Percentiles rank a stretch among this genome's conserved stretches.
Evolutionary conservation across 2,113 vertebrate genomes (phyloP).

Genomic region (Saguinus midas): DNA sequence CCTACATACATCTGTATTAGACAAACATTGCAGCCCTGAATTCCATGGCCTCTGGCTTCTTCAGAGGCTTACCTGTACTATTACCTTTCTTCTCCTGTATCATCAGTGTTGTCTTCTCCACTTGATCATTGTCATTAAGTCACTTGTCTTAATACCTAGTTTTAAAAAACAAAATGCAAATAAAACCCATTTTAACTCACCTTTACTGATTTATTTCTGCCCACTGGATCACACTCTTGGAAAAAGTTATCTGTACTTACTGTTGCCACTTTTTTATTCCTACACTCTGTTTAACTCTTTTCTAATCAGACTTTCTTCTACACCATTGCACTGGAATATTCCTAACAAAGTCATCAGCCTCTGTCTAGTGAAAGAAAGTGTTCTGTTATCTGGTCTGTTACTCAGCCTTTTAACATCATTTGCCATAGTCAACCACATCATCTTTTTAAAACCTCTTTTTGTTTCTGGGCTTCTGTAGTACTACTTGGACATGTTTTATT

Average conservation of each 20-base stretch:
- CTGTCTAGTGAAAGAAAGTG: background rate
- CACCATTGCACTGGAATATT: background rate
- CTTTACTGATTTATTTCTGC: conserved; percentile 28
- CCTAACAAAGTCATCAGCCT: background rate
- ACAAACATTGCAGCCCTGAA: background rate
- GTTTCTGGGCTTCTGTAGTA: background rate
- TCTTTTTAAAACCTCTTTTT: background rate
- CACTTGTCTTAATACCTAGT: background rate
- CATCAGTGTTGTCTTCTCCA: background rate
- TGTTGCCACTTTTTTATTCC: background rate
- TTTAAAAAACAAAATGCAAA: background rate
- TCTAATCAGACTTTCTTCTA: background rate
- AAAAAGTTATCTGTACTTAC: background rate
- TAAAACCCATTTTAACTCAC: background rate
- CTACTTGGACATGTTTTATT: background rate
- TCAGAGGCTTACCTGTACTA: background rate
- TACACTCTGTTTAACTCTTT: background rate
- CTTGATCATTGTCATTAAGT: background rate
- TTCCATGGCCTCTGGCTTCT: background rate
- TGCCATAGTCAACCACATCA: background rate
- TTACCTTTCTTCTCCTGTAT: background rate
- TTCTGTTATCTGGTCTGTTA: background rate
- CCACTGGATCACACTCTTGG: background rate
- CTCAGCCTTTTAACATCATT: background rate
- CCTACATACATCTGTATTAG: accelerated